phyloP scores from a whole-genome alignment of 2,113 vertebrate species.

The Aix galericulata region DNA sequence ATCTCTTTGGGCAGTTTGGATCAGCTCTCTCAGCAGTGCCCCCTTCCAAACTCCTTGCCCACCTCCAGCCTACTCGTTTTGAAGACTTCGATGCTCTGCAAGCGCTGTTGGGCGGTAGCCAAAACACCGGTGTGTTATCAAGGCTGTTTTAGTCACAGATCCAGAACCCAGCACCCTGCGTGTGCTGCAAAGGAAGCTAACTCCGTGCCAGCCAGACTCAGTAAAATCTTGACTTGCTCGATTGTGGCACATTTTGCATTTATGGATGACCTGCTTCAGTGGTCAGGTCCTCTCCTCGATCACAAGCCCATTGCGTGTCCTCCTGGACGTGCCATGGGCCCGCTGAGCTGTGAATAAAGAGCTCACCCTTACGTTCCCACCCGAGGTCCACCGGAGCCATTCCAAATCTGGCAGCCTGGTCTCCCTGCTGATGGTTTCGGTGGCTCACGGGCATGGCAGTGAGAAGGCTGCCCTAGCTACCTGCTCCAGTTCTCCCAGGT shows the following conservation, averaged over 20 bases:
- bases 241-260: fast-evolving
- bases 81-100: background rate
- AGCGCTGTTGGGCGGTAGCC: background rate
- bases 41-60: background rate
- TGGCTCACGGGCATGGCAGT: background rate
- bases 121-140: background rate
- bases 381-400: background rate
- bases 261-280: background rate
- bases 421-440: background rate
- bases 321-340: background rate
- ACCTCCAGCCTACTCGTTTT: background rate
- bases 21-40: background rate
- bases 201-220: background rate
- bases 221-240: background rate
- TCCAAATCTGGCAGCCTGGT: background rate
- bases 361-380: fast-evolving
- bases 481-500: background rate
- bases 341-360: background rate
- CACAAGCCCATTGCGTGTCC: fast-evolving
- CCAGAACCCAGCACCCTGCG: background rate
- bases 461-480: background rate
- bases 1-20: background rate
- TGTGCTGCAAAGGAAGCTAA: background rate
- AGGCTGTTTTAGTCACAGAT: background rate
- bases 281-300: background rate